Conservation (phyloP, 1,140 invertebrate genomes). For the Dinoponera quadriceps region DNA sequence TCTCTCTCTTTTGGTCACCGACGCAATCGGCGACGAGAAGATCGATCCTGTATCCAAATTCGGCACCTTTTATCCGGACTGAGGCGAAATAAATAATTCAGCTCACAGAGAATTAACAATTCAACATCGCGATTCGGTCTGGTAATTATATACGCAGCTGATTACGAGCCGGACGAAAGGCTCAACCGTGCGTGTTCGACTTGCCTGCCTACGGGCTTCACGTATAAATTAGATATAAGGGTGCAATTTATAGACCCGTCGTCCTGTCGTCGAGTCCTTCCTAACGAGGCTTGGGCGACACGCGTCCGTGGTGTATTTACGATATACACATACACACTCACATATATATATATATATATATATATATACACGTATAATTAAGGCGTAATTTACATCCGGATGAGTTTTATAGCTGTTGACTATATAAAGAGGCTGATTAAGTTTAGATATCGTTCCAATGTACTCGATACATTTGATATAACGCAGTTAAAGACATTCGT, state of each 20-base stretch:
- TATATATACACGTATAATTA: slow-evolving; percentile 3
- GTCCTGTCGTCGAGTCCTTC: slow-evolving; percentile 28
- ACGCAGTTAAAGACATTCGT: slow-evolving; percentile 50
- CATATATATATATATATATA: slow-evolving; percentile 27
- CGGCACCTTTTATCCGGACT: no score
- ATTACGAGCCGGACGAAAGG: neutral
- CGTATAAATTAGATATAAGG: slow-evolving; percentile 33
- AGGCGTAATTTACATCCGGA: slow-evolving; percentile 44
- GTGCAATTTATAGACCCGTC: slow-evolving; percentile 19
- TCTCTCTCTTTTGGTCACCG: no score
- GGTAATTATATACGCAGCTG: neutral
- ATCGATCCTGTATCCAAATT: no score
- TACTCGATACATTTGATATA: slow-evolving; percentile 68
- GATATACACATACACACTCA: slow-evolving; percentile 47
- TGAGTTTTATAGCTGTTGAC: slow-evolving; percentile 70
- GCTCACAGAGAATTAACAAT: neutral
- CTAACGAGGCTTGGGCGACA: slow-evolving; percentile 1
- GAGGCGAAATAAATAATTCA: neutral
- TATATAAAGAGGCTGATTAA: slow-evolving; percentile 76
- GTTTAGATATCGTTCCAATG: slow-evolving; percentile 69
- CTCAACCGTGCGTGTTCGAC: neutral
- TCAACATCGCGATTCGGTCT: neutral
- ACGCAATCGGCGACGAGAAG: no score
- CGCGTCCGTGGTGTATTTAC: slow-evolving; percentile 33
- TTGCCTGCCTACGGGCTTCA: slow-evolving; percentile 11